Percentiles rank a stretch among this genome's conserved stretches.
Evolutionary conservation across 2,888 invertebrate genomes (phyloP).

Genomic region (Amiota communis): DNA sequence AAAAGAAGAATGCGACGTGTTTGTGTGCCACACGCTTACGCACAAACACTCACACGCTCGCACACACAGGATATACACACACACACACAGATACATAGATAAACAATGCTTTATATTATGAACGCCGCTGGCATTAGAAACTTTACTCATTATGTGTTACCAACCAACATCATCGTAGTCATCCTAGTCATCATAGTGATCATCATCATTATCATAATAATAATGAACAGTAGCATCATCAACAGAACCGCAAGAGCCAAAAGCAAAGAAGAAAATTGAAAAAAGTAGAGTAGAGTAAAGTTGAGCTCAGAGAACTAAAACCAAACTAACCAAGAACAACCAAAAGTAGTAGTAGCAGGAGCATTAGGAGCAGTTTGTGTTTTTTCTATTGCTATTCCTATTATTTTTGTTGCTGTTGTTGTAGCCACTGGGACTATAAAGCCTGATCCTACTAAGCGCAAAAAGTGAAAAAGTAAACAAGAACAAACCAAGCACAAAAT

Average conservation of each 20-base stretch:
- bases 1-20: not conserved
- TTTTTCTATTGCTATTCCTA: not conserved
- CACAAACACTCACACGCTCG: too few relatives aligned
- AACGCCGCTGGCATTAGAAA: slow-evolving; percentile 62
- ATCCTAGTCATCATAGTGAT: not conserved
- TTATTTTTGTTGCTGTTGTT: not conserved
- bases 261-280: slow-evolving; percentile 25
- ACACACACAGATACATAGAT: not conserved
- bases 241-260: not conserved
- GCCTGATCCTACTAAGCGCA: slow-evolving; percentile 28
- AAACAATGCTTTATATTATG: not conserved
- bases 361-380: too few relatives aligned
- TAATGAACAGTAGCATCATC: not conserved
- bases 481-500: too few relatives aligned
- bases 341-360: too few relatives aligned
- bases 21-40: slow-evolving; percentile 45
- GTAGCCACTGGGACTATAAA: slow-evolving; percentile 13
- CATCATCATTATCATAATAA: not conserved
- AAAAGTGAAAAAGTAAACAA: slow-evolving; percentile 11
- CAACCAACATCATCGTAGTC: slow-evolving; percentile 41
- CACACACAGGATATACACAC: not conserved
- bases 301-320: not conserved
- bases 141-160: slow-evolving; percentile 64
- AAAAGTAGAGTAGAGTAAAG: not conserved
- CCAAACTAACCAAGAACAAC: slow-evolving; percentile 2